Evolutionary conservation across 2,888 invertebrate species (phyloP), one percentile per base, ranked within the genome.

Genomic region (Miltochrista miniata): DNA sequence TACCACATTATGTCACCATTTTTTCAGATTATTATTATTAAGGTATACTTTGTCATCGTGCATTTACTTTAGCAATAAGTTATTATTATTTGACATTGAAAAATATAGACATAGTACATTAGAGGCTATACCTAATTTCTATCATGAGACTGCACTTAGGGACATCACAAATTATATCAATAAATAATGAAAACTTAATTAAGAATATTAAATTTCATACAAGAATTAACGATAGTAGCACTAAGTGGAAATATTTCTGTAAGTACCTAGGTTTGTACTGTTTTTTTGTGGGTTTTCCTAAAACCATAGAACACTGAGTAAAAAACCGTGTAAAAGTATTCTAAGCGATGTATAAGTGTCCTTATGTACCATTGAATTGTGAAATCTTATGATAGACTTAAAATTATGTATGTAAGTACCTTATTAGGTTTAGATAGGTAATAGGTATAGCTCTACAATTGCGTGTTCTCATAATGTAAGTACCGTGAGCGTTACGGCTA

Each of bases 401-500:
- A 52, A 56, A 5, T 24, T 24, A 24, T 57, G 51, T 24, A 24
- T 57, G 51, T 56, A 58, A 51, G 56, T 61, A 66, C 57, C 59
- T 61, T 65, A 64, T 63, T 66, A 61, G 54, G 45, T 59, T 58
- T 56, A 60, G 50, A 52, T 68, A 67, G 59, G 58, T 68, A 58
- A 52, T 68, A 67, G 59, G 58, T 68, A 58, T 57, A 59, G 52
- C 61, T 54, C 61, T 52, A 60, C 59, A 63, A 56, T 65, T 58
- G 58, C 54, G 57, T 68, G 65, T 59, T 63, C 63, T 59, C 52
- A 64, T 64, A 56, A 54, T 45, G 60, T 74, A 68, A 67, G 59
- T 68, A 64, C 59, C 67, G 64, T 68, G 72, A 74, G 68, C 66
- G 58, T 63, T 72, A 86, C 90, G 88, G 90, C 90, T 91, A 91